Base-by-base conservation (phyloP, 2,113 vertebrate species). In the Prinia subflava region DNA sequence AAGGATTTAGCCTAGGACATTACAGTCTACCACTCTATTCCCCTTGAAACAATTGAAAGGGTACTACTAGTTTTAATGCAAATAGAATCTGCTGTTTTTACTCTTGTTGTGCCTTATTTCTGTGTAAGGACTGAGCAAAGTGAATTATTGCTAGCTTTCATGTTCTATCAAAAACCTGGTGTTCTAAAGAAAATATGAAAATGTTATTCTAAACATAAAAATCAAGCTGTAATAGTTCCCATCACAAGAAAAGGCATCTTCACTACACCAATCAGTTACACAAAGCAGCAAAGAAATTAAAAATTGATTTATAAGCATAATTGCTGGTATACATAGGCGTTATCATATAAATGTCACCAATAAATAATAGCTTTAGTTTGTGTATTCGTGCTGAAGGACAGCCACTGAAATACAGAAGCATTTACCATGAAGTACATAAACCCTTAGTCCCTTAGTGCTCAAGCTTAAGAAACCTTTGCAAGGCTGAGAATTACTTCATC, bases 231-330 rank as follows among this genome's bases (percentile, higher is more conserved):
- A 41, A 50, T 70, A 62, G 91, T 49, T 83, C 70, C 59, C 35
- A 39, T 81, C 33, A 57, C 52, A 52, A 85, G 78, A 73, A 90
- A 85, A 85, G 53, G 57, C 49, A 78, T 76, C 89, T 93, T 78
- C 47, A 70, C 33, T 53, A 59, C 16, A 74, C 23, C 70, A 77
- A 60, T 67, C 62, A 75, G 68, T 94, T 95, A 91, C 4, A 90
- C 44, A 92, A 96, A 91, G 71, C 64, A 62, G 27, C 9, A 44
- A 87, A 75, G 91, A 70, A 60, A 79, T 77, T 91, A 91, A 91
- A 92, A 94, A 91, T 22, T 90, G 87, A 96, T 88, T 87, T 94
- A 88, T 94, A 94, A 91, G 87, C 68, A 92, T 95, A 97, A 97
- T 89, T 89, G 92, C 73, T 92, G 57, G 55, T 91, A 95, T 82